Conservation (phyloP, 2,113 vertebrate species). For the Hippocampus mohnikei region DNA sequence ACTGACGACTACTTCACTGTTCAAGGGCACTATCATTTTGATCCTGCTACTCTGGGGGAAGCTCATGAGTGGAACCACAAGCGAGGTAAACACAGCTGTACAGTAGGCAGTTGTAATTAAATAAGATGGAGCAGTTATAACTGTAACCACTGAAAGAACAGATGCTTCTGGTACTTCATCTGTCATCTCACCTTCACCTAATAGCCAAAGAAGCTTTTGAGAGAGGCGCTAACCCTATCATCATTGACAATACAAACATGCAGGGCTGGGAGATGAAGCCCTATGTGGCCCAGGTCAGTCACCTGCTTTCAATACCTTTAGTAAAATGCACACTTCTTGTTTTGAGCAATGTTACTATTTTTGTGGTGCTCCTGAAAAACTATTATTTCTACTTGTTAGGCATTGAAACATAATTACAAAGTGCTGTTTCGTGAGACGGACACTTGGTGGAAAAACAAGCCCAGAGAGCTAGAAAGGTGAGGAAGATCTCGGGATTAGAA, state of each 20-base stretch:
- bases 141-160: neutral
- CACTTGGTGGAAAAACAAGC: slow-evolving; percentile 95
- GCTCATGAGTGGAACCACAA: slow-evolving; percentile 93
- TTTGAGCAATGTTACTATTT: no score
- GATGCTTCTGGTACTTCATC: neutral
- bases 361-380: neutral
- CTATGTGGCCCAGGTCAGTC: slow-evolving; percentile 90
- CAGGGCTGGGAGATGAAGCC: slow-evolving; percentile 98
- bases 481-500: slow-evolving; percentile 12
- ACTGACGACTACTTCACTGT: slow-evolving; percentile 89
- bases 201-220: slow-evolving; percentile 89
- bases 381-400: slow-evolving; percentile 67
- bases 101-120: neutral
- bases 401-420: slow-evolving; percentile 85
- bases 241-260: slow-evolving; percentile 97
- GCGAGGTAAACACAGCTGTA: slow-evolving; percentile 71
- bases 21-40: slow-evolving; percentile 80
- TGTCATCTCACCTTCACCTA: slow-evolving; percentile 11
- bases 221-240: slow-evolving; percentile 82
- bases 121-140: neutral
- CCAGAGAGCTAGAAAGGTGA: slow-evolving; percentile 92
- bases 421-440: slow-evolving; percentile 92
- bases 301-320: neutral
- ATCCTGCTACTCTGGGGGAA: slow-evolving; percentile 76
- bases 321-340: neutral